Base-by-base conservation (phyloP, 2,113 vertebrate species). In the Panthera uncia region DNA sequence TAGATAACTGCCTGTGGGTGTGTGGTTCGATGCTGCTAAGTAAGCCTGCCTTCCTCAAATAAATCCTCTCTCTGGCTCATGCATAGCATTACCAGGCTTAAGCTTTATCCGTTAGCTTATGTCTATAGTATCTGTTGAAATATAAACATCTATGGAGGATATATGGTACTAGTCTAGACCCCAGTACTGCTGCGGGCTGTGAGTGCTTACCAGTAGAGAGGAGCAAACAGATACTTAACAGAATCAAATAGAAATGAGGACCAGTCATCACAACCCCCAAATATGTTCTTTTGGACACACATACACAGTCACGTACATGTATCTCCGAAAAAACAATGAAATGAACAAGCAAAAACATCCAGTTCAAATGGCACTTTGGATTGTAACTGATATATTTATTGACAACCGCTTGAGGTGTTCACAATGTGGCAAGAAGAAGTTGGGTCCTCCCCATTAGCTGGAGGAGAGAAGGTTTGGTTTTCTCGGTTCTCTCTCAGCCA, bases 61-160 rank as follows among this genome's bases (percentile, higher is more conserved):
- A 90, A 92, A 96, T 94, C 84, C 23, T 84, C 41, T 87, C 74
- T 71, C 88, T 73, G 65, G 41, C 31, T 89, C 29, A 13, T 63
- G 4, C n/a, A 29, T 89, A 55, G 63, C 12, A 71, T 78, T 61
- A 50, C 19, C 18, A 89, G 55, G 38, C 84, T 96, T 92, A 87
- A 90, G 23, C 29, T 69, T 97, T 84, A 65, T 89, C 61, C 55
- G 68, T 15, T 68, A 81, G 74, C 84, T 90, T 92, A 66, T 88
- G 21, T 84, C 93, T 81, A 7, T 74, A 65, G 68, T 74, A 52
- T 45, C 63, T 94, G 55, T 33, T 96, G 79, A 81, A 95, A 81
- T 38, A 57, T 41, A 89, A 91, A 76, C 41, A 55, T 23, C 41
- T 33, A 31, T 16, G 27, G 48, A 80, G 27, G 95, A 79, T 74